Evolutionary conservation across 2,797 vertebrate genomes (phyloP), one percentile per base, ranked within the genome.

Genomic region (Eptatretus atami): DNA sequence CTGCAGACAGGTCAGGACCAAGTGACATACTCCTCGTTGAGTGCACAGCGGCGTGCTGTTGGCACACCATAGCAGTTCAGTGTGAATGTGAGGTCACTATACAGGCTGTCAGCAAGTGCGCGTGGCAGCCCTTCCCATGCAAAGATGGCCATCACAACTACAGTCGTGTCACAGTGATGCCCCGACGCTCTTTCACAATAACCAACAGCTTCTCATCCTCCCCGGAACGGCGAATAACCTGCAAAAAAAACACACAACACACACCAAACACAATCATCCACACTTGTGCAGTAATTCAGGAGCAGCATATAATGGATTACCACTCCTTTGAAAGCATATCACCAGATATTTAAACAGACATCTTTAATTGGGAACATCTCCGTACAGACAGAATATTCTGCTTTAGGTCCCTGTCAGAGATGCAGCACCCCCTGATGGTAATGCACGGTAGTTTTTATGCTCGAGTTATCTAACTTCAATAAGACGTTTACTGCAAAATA

Each of bases 121-220:
- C 72, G 77, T 1, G 85, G 81, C 65, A 96, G 82, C 19, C 92
- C 92, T 71, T 98, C 92, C 92, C 92, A 98, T 64, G 82, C 82
- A 76, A 98, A 71, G 71, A 98, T 94, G 69, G 94, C 77, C 69
- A 98, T 85, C 74, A 98, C 78, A 66, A 98, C 86, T 71, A 88
- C 79, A 0, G 92, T 81, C 0, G 94, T 84, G 71, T 76, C 80
- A 75, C 92, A 98, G 73, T 81, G 82, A 76, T 98, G 92, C 60
- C 92, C 92, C 0, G 80, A 1, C 92, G 82, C n/a, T 86, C 80
- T 12, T 86, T 78, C 64, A 96, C 92, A 75, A 98, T 69, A 70
- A 86, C 93, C 65, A 98, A 71, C 65, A 98, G 72, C 70, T 98
- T 98, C 77, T 98, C 92, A 61, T 79, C 80, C 63, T 81, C 77